Evolutionary conservation across 30 jellyfish, hydroid and myxozoan species (phyloP).

Genomic region (Aurelia sp.): DNA sequence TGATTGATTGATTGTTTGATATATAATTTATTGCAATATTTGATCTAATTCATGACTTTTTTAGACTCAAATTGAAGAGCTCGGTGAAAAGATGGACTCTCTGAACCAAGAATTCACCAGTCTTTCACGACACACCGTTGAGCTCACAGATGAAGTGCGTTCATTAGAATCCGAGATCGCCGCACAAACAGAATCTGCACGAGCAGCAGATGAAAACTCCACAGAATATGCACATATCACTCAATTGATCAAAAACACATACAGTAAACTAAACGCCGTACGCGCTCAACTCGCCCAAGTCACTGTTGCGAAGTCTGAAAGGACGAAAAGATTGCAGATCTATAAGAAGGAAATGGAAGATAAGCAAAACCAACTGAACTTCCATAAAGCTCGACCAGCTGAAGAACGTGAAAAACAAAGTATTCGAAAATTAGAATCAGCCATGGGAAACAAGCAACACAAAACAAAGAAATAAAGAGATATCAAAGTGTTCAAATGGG

Average conservation of each 20-base stretch:
- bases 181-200: slow-evolving; percentile 79
- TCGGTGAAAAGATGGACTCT: slow-evolving; percentile 85
- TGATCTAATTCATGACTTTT: neutral
- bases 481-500: too few species aligned
- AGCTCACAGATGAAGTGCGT: slow-evolving; percentile 69
- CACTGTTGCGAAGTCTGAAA: slow-evolving; percentile 81
- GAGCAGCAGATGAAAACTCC: slow-evolving; percentile 59
- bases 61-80: slow-evolving; percentile 83
- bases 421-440: slow-evolving; percentile 67
- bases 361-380: slow-evolving; percentile 58
- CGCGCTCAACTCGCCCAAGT: slow-evolving; percentile 90
- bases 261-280: slow-evolving; percentile 75
- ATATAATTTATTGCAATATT: neutral
- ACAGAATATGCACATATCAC: slow-evolving; percentile 44
- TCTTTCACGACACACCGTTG: slow-evolving; percentile 77
- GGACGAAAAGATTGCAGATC: slow-evolving; percentile 63
- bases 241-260: slow-evolving; percentile 55
- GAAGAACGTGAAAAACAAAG: slow-evolving; percentile 71
- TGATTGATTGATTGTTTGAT: too few species aligned
- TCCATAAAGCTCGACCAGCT: slow-evolving; percentile 75
- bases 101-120: slow-evolving; percentile 78
- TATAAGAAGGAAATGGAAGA: slow-evolving; percentile 74
- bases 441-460: slow-evolving; percentile 67
- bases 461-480: slow-evolving; percentile 25
- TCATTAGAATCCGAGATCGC: slow-evolving; percentile 82